Percentiles rank a stretch among this genome's conserved stretches.
phyloP scores from a whole-genome alignment of 2,888 invertebrate genomes.

The Congeria kusceri region DNA sequence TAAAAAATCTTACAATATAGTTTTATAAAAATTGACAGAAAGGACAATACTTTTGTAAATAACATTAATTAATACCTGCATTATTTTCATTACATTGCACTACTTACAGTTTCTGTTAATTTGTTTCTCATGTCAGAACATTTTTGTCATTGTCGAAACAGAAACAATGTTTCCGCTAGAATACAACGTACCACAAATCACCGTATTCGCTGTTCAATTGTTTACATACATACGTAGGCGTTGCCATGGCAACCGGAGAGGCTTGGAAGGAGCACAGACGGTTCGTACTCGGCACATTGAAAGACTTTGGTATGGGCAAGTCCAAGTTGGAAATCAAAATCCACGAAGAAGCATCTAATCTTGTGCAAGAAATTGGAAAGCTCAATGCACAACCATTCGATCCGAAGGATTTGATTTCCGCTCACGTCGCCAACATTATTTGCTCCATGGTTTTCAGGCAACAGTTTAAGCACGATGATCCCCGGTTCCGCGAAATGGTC shows the following conservation, averaged over 20 bases:
- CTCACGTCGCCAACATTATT: constrained; percentile 44
- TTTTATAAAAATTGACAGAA: no score
- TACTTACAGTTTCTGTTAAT: no score
- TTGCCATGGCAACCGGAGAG: constrained; percentile 32
- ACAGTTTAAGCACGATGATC: constrained; percentile 55
- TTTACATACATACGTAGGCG: constrained; percentile 9
- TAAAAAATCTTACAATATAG: no score
- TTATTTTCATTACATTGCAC: no score
- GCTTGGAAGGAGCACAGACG: constrained; percentile 63
- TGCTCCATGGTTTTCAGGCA: constrained; percentile 52
- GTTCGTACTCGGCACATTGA: constrained; percentile 57
- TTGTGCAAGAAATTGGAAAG: constrained; percentile 35
- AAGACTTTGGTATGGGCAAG: constrained; percentile 63
- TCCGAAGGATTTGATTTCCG: constrained; percentile 28
- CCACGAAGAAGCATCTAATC: constrained; percentile 41
- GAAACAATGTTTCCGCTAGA: no score
- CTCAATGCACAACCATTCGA: constrained; percentile 36
- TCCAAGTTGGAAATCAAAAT: constrained; percentile 51
- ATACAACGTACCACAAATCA: no score
- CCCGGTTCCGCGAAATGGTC: constrained; percentile 35
- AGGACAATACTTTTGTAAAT: no score
- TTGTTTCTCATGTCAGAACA: no score
- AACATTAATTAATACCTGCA: no score
- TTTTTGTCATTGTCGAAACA: no score
- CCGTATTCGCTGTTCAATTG: no score